Percentiles rank a stretch among this genome's conserved stretches.
phyloP scores from a whole-genome alignment of 2,113 vertebrate species.

The Notarius lentiginosus region DNA sequence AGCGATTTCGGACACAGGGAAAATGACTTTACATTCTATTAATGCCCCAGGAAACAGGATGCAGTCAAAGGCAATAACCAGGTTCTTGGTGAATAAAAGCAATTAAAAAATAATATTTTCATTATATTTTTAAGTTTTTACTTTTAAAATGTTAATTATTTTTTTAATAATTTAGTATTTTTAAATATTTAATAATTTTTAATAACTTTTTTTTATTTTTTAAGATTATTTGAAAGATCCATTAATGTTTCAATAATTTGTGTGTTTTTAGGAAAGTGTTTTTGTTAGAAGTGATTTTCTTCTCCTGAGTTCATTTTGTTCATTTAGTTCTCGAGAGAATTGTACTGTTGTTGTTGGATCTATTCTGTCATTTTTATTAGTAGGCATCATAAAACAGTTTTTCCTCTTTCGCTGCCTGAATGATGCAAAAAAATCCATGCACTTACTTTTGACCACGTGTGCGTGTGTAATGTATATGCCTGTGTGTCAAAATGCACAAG shows the following conservation, averaged over 20 bases:
- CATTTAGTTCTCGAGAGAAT: not conserved
- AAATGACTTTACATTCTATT: not conserved
- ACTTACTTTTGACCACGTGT: not conserved
- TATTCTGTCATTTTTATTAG: not conserved
- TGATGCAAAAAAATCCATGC: slow-evolving; percentile 9
- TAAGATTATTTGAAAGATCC: not conserved
- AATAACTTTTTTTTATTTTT: too few relatives aligned
- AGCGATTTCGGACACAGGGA: not conserved
- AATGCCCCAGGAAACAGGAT: not conserved
- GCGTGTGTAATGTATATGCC: slow-evolving; percentile 31
- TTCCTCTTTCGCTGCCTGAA: not conserved
- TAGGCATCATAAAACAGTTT: not conserved
- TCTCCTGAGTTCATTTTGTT: not conserved
- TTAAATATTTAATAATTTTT: too few relatives aligned
- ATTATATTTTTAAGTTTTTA: too few relatives aligned
- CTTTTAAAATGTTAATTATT: too few relatives aligned
- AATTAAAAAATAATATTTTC: not conserved
- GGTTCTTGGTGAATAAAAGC: not conserved
- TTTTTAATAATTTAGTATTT: too few relatives aligned
- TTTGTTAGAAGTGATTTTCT: not conserved
- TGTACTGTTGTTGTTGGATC: not conserved
- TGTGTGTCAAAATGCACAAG: slow-evolving; percentile 15
- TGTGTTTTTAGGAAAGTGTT: not conserved
- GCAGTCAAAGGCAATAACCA: not conserved
- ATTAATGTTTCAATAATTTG: not conserved